These are phyloP conservation scores for Tipula confusa DNA, from an alignment of 2,888 invertebrate species.

Conservation along the genomic window DNA sequence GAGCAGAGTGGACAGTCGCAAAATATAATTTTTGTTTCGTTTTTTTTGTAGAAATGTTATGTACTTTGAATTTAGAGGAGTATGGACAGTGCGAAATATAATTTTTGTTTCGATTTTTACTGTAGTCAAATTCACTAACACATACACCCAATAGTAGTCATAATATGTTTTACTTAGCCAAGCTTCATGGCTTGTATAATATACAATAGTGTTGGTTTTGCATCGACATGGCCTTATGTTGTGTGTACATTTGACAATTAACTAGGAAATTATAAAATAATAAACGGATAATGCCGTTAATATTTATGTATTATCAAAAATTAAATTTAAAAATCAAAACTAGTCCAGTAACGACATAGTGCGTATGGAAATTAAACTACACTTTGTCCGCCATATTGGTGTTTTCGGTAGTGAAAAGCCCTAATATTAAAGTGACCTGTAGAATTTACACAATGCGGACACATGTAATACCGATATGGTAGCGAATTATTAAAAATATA, in stretches of 20 bases:
- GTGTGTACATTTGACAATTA: background rate
- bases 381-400: slow-evolving; percentile 25
- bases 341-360: background rate
- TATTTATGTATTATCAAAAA: background rate
- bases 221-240: slow-evolving; percentile 3
- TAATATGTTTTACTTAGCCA: too few relatives aligned
- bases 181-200: too few relatives aligned
- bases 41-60: too few relatives aligned
- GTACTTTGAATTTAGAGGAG: too few relatives aligned
- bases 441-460: background rate
- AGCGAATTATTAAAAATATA: background rate
- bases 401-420: background rate
- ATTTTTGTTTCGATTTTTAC: too few relatives aligned
- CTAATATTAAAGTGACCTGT: slow-evolving; percentile 7
- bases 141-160: too few relatives aligned
- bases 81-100: too few relatives aligned
- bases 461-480: background rate
- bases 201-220: too few relatives aligned
- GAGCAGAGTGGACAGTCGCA: too few relatives aligned
- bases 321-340: background rate
- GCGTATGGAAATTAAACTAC: background rate
- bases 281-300: too few relatives aligned
- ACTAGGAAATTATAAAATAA: background rate
- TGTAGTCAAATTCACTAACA: too few relatives aligned
- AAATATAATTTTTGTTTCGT: too few relatives aligned